Percentiles rank a stretch among this genome's conserved stretches.
phyloP scores from a whole-genome alignment of 2,888 invertebrate species.

The Lamproptera curius region DNA sequence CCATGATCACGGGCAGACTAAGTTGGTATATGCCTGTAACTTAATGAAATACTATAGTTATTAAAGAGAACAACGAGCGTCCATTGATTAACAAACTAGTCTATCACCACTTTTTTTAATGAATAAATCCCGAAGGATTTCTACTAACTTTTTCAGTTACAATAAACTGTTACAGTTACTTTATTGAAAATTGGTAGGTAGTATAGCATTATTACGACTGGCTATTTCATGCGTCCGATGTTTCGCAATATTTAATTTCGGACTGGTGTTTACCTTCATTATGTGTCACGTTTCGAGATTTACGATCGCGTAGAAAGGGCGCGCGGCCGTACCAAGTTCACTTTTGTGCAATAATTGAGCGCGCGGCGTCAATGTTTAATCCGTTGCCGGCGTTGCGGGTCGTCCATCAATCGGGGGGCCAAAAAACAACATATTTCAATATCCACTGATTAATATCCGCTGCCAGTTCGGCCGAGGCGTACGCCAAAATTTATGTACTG shows the following conservation, averaged over 20 bases:
- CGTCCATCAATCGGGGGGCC: constrained; percentile 71
- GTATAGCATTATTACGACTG: too few relatives aligned
- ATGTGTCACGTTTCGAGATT: constrained; percentile 12
- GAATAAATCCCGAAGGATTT: too few relatives aligned
- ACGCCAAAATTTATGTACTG: constrained; percentile 77
- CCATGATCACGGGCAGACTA: too few relatives aligned
- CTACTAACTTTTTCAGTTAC: too few relatives aligned
- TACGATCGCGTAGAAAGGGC: constrained; percentile 14
- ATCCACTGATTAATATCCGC: constrained; percentile 78
- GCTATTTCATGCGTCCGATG: background rate
- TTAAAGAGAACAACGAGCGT: too few relatives aligned
- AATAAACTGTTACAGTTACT: too few relatives aligned
- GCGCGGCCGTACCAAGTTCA: constrained; percentile 4
- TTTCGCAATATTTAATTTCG: background rate
- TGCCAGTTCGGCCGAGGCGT: constrained; percentile 73
- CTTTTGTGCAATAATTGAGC: constrained; percentile 59
- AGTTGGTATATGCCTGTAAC: too few relatives aligned
- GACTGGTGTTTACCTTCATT: constrained; percentile 15
- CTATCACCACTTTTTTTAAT: too few relatives aligned
- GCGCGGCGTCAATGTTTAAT: constrained; percentile 69
- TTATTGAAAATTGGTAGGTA: too few relatives aligned
- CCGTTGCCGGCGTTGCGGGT: constrained; percentile 54
- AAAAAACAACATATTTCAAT: constrained; percentile 79
- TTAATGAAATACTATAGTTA: too few relatives aligned
- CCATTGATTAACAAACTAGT: too few relatives aligned